Percentiles rank a stretch among this genome's conserved stretches.
Conservation (phyloP, 1,140 invertebrate genomes). For the Sarcophaga bullata region DNA sequence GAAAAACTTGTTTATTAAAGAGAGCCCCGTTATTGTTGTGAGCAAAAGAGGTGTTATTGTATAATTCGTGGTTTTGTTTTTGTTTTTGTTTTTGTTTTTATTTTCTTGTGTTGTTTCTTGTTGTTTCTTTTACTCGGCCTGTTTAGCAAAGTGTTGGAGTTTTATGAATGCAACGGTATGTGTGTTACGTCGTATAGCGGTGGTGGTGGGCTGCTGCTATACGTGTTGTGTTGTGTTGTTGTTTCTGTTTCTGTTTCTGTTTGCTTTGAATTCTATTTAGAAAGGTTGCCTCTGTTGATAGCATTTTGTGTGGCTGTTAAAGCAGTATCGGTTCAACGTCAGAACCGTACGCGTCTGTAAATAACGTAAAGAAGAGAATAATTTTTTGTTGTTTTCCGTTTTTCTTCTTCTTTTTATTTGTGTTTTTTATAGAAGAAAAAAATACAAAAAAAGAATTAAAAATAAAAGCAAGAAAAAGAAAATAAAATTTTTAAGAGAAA, state of each 20-base stretch:
- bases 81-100: neutral
- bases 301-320: slow-evolving; percentile 43
- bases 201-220: slow-evolving; percentile 8
- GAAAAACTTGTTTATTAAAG: neutral
- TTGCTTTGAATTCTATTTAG: slow-evolving; percentile 56
- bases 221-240: neutral
- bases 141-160: neutral
- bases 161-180: neutral
- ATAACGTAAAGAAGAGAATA: neutral
- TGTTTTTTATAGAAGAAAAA: neutral
- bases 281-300: slow-evolving; percentile 48
- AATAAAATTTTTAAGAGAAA: neutral
- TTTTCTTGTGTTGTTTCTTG: slow-evolving; percentile 11
- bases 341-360: slow-evolving; percentile 59
- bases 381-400: neutral
- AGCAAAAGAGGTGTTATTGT: neutral
- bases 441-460: neutral
- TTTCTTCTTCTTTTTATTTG: too few species aligned
- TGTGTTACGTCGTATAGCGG: neutral
- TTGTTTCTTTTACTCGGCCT: slow-evolving; percentile 4
- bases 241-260: slow-evolving; percentile 21
- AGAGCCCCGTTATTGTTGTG: neutral
- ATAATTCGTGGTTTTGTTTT: neutral
- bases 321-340: slow-evolving; percentile 64
- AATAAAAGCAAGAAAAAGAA: neutral